Conservation (phyloP, 2,113 vertebrate species). For the Pongo abelii region DNA sequence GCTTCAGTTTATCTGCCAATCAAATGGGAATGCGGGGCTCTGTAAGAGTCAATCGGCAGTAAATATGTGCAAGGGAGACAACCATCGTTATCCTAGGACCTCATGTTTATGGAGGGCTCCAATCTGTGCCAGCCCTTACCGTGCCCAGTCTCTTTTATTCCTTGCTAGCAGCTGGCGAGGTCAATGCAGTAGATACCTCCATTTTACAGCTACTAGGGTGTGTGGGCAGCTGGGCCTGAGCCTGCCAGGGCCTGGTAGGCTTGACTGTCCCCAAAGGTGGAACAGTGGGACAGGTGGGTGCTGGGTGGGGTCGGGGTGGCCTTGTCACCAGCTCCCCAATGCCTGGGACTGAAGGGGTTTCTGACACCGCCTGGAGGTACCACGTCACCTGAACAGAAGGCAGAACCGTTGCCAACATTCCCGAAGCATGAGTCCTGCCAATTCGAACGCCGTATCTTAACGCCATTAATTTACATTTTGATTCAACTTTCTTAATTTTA, state of each 20-base stretch:
- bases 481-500: constrained; percentile 75
- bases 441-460: constrained; percentile 4
- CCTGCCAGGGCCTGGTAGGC: neutral
- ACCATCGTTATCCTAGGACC: neutral
- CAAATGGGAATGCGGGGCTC: neutral
- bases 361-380: neutral
- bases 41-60: neutral
- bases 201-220: neutral
- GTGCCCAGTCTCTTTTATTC: neutral
- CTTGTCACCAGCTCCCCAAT: neutral
- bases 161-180: neutral
- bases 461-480: constrained; percentile 74
- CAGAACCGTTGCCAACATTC: neutral
- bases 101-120: fast-evolving
- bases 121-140: neutral
- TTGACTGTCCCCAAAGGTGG: neutral
- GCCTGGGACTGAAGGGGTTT: constrained; percentile 17
- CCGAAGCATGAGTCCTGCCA: neutral
- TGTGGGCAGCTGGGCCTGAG: neutral
- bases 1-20: neutral
- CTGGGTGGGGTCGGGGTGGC: neutral
- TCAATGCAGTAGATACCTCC: neutral
- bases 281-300: neutral
- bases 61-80: fast-evolving
- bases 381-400: constrained; percentile 64